Evolutionary conservation across 2,113 vertebrate genomes (phyloP).

Genomic region (Isurus oxyrinchus): DNA sequence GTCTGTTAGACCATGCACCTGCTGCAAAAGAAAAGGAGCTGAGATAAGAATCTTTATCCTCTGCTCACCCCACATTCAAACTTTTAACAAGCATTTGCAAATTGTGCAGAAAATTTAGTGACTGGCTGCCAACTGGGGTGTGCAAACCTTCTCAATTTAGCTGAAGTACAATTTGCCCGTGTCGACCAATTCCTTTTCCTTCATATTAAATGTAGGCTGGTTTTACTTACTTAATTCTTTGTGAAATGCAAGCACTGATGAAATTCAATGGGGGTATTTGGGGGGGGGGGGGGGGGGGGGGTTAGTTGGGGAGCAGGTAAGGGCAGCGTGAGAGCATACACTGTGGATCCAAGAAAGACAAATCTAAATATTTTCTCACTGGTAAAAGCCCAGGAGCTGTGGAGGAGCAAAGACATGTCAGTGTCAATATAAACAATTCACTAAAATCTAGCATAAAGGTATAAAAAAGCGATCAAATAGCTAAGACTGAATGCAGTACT

Average conservation of each 20-base stretch:
- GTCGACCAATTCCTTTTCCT: not conserved
- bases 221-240: not conserved
- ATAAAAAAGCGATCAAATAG: not conserved
- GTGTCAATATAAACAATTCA: not conserved
- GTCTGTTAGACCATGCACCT: slow-evolving; percentile 20
- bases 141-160: not conserved
- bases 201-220: too few species aligned
- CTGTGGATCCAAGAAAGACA: not conserved
- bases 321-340: not conserved
- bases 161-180: not conserved
- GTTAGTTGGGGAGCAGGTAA: not conserved
- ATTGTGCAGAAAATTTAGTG: not conserved
- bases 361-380: not conserved
- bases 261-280: not conserved
- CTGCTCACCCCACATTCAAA: not conserved
- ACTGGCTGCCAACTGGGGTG: not conserved
- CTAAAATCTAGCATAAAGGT: not conserved
- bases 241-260: not conserved
- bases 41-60: slow-evolving; percentile 33
- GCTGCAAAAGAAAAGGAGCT: slow-evolving; percentile 34
- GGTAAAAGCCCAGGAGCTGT: not conserved
- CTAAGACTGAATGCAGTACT: not conserved
- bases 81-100: slow-evolving; percentile 27
- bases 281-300: too few species aligned
- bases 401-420: not conserved